A percentile compares a stretch with the other conserved stretches of the same genome.
phyloP scores from a whole-genome alignment of 2,888 invertebrate species.

The Tiphia femorata region DNA sequence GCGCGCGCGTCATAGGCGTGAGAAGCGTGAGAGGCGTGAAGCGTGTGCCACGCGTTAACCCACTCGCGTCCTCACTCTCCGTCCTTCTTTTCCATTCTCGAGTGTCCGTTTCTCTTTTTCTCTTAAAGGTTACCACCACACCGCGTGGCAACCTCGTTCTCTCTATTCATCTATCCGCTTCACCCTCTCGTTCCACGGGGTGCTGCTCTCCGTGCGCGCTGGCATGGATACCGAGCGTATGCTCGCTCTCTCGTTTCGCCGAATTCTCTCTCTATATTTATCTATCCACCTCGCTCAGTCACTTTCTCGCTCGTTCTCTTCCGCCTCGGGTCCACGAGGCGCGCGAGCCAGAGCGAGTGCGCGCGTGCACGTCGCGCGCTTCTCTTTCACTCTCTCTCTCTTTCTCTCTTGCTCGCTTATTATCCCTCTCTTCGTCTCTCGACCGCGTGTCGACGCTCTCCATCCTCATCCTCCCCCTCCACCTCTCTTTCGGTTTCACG shows the following conservation, averaged over 20 bases:
- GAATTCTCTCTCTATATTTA: conserved; percentile 7
- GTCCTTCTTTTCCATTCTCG: conserved; percentile 22
- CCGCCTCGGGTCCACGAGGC: conserved; percentile 7
- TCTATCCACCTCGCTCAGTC: conserved; percentile 19
- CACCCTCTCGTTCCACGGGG: no score
- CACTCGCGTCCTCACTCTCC: conserved; percentile 17
- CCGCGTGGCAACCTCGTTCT: conserved; percentile 5
- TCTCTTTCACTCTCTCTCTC: conserved; percentile 23
- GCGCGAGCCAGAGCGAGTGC: conserved; percentile 6
- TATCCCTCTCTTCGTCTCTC: conserved; percentile 11
- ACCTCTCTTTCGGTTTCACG: conserved; percentile 1
- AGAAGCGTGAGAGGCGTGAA: not conserved
- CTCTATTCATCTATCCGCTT: not conserved
- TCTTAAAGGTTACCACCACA: not conserved
- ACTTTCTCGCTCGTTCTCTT: conserved; percentile 4
- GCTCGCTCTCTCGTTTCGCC: conserved; percentile 17
- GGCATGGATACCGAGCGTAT: not conserved
- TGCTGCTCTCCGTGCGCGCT: not conserved
- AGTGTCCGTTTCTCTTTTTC: conserved; percentile 3
- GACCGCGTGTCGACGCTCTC: no score
- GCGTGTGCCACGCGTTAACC: conserved; percentile 19
- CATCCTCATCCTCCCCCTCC: conserved; percentile 19
- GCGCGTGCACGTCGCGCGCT: conserved; percentile 20
- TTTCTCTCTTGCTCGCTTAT: conserved; percentile 12
- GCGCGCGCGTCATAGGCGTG: conserved; percentile 15